A percentile compares a stretch with the other conserved stretches of the same genome.
Evolutionary conservation across 2,113 vertebrate species (phyloP).

Genomic region (Serinus canaria): DNA sequence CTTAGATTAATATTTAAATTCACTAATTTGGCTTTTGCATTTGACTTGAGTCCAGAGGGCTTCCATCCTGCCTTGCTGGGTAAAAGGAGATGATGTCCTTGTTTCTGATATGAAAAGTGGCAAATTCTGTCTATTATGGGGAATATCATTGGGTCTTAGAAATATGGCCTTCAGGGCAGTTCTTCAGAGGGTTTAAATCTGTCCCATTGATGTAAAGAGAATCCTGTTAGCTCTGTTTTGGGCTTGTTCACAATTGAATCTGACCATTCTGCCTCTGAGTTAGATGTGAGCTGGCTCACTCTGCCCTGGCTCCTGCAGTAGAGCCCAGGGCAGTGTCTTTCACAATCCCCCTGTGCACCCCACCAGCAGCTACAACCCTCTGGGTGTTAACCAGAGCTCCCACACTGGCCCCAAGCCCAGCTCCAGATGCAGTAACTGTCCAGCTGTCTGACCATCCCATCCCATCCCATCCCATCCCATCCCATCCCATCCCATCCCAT

Average conservation of each 20-base stretch:
- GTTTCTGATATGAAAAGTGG: not conserved
- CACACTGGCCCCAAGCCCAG: fast-evolving
- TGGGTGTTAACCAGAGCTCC: not conserved
- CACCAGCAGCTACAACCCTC: not conserved
- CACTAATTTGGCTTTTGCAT: not conserved
- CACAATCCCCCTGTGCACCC: fast-evolving
- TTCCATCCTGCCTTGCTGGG: not conserved
- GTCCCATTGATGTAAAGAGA: not conserved
- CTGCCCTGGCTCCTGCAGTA: not conserved
- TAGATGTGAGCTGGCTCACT: not conserved
- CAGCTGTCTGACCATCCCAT: not conserved
- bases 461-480: too few relatives aligned
- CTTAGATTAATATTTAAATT: not conserved
- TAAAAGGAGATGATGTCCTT: not conserved
- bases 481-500: too few relatives aligned
- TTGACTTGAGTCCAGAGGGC: not conserved
- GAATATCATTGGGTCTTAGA: fast-evolving
- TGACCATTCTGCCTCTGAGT: not conserved
- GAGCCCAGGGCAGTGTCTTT: not conserved
- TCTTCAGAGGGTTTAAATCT: not conserved
- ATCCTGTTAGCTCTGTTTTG: not conserved
- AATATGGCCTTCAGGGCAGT: not conserved
- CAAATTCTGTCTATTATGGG: not conserved
- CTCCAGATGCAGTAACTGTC: not conserved
- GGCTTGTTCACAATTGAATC: not conserved